A percentile compares a stretch with the other conserved stretches of the same genome.
Evolutionary conservation across 2,113 vertebrate species (phyloP).

Genomic region (mouse (Mus musculus)): GRCm39 chr2:67338001-67338500

Average conservation of each 20-base stretch:
- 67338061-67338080: conserved; percentile 51
- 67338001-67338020: neutral
- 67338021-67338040: conserved; percentile 17
- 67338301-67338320: conserved; percentile 85
- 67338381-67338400: conserved; percentile 72
- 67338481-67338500: conserved; percentile 87
- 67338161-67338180: conserved; percentile 1
- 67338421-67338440: conserved; percentile 89
- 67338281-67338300: conserved; percentile 83
- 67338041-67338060: neutral
- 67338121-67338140: conserved; percentile 40
- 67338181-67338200: neutral
- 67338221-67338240: conserved; percentile 67
- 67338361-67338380: conserved; percentile 75
- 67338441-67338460: conserved; percentile 88
- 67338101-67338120: conserved; percentile 52
- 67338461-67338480: conserved; percentile 83
- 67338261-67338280: conserved; percentile 88
- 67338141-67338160: neutral
- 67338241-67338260: conserved; percentile 91
- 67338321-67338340: conserved; percentile 81
- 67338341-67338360: conserved; percentile 73
- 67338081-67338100: conserved; percentile 28
- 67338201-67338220: neutral
- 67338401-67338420: conserved; percentile 82